Evolutionary conservation across 2,888 invertebrate genomes (phyloP).

Genomic region (Drosophila stalkeri): DNA sequence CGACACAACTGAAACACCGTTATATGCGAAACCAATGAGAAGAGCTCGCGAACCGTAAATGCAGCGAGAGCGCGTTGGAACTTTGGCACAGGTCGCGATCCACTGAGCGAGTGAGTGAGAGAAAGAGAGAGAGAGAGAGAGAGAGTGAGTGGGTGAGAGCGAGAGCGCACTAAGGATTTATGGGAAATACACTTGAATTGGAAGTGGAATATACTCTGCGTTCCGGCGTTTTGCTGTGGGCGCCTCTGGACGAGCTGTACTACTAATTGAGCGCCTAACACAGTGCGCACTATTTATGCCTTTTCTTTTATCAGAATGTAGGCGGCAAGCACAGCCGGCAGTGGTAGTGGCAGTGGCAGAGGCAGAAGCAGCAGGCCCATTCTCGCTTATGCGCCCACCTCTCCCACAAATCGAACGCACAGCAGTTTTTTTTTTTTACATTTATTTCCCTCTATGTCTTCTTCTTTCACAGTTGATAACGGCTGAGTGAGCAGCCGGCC

Average conservation of each 20-base stretch:
- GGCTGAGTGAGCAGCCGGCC: constrained; percentile 9
- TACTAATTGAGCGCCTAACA: constrained; percentile 56
- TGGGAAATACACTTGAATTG: neutral
- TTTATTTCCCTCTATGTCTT: neutral
- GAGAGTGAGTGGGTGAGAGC: neutral
- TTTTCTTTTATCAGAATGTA: constrained; percentile 50
- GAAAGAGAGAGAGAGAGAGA: neutral
- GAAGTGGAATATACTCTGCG: constrained; percentile 12
- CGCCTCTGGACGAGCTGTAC: constrained; percentile 51
- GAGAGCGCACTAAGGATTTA: constrained; percentile 27
- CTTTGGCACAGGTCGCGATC: neutral
- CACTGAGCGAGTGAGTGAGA: neutral
- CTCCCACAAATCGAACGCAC: constrained; percentile 43
- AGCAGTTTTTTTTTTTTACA: constrained; percentile 1
- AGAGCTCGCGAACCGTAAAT: neutral
- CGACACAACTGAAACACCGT: constrained; percentile 40
- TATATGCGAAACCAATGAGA: constrained; percentile 18
- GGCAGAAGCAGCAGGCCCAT: constrained; percentile 8
- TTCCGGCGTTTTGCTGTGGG: constrained; percentile 37
- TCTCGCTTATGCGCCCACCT: constrained; percentile 12
- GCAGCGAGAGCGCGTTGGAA: neutral
- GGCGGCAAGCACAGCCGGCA: neutral
- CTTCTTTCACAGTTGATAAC: constrained; percentile 32
- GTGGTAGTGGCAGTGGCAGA: constrained; percentile 7
- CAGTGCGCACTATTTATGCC: constrained; percentile 67